These are phyloP conservation scores for Andrena dorsata DNA, from an alignment of 2,888 invertebrate species.

Conservation along the genomic window DNA sequence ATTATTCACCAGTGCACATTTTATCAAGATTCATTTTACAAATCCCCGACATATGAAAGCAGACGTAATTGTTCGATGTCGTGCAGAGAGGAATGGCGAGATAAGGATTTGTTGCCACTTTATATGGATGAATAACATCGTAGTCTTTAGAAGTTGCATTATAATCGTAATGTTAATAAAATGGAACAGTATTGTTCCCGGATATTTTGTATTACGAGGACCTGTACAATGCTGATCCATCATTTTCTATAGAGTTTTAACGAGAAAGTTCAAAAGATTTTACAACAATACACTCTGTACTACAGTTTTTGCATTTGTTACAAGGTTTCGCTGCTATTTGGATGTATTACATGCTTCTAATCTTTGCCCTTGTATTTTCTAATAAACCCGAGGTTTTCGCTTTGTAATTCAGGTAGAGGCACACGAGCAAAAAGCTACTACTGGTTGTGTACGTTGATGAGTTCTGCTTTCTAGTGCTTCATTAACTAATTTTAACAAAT, in stretches of 20 bases:
- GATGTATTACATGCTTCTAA: constrained; percentile 55
- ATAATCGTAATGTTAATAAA: constrained; percentile 63
- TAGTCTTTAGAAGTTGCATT: constrained; percentile 67
- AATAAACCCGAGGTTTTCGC: constrained; percentile 55
- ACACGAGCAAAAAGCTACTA: constrained; percentile 52
- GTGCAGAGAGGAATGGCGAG: constrained; percentile 25
- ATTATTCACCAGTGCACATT: constrained; percentile 61
- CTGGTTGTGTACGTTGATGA: constrained; percentile 55
- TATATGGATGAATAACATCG: constrained; percentile 63
- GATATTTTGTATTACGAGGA: constrained; percentile 68
- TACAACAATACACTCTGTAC: constrained; percentile 63
- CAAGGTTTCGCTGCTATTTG: constrained; percentile 56
- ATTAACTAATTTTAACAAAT: constrained; percentile 58
- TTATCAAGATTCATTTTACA: constrained; percentile 52
- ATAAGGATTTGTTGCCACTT: constrained; percentile 70
- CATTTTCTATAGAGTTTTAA: constrained; percentile 64
- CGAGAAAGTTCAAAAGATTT: constrained; percentile 57
- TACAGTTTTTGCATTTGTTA: constrained; percentile 58
- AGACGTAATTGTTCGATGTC: constrained; percentile 43
- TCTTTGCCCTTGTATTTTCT: constrained; percentile 63
- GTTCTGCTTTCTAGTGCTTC: constrained; percentile 53
- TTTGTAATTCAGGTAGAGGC: constrained; percentile 59
- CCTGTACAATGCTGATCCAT: constrained; percentile 57
- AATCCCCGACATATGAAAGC: constrained; percentile 37
- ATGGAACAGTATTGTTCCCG: constrained; percentile 56